phyloP scores from a whole-genome alignment of 2,888 invertebrate genomes.

The Cantharis flavilabris region DNA sequence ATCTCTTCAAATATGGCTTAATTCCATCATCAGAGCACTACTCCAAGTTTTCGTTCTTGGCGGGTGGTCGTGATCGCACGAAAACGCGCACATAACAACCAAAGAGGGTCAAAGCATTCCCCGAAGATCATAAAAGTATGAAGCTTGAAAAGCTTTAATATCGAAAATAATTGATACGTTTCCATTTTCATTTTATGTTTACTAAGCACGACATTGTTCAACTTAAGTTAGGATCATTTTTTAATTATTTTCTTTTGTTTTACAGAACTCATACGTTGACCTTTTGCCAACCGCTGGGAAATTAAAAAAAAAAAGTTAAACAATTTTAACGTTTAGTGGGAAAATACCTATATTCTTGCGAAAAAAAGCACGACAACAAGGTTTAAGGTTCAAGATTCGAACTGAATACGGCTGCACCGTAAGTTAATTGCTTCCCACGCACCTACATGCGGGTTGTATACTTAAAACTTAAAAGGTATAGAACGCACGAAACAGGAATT shows the following conservation, averaged over 20 bases:
- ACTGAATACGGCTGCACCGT: background rate
- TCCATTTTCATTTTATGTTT: background rate
- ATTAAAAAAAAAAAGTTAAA: too few relatives aligned
- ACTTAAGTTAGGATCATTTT: background rate
- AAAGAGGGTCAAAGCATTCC: background rate
- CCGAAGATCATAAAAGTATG: background rate
- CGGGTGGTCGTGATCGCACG: background rate
- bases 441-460: background rate
- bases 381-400: background rate
- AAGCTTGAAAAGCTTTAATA: background rate
- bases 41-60: background rate
- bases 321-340: too few relatives aligned
- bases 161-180: background rate
- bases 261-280: background rate
- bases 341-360: too few relatives aligned
- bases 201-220: background rate
- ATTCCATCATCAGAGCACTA: background rate
- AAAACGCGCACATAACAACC: background rate
- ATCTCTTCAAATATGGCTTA: background rate
- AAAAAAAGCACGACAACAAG: too few relatives aligned
- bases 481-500: background rate
- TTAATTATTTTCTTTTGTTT: background rate
- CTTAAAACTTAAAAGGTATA: background rate
- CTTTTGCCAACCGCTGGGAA: background rate
- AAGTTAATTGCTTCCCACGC: background rate